Percentiles rank a stretch among this genome's conserved stretches.
These are phyloP conservation scores for Clytia hemisphaerica DNA, from an alignment of 30 jellyfish, hydroid and myxozoan species.

Conservation along the genomic window DNA sequence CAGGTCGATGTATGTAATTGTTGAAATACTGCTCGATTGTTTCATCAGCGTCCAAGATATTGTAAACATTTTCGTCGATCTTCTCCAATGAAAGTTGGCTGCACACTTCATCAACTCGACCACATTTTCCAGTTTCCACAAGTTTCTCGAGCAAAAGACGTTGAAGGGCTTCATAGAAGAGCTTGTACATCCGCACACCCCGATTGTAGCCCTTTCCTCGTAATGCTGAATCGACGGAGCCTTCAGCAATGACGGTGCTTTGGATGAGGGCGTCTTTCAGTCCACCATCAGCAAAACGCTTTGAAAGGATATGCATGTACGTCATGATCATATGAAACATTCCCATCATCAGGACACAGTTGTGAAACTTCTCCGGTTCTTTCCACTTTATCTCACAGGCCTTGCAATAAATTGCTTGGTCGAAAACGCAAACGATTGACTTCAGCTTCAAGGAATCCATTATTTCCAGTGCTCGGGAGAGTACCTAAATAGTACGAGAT, in stretches of 20 bases:
- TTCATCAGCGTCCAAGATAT: too few relatives aligned
- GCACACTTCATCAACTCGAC: too few relatives aligned
- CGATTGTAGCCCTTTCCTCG: slow-evolving; percentile 43
- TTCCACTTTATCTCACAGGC: slow-evolving; percentile 46
- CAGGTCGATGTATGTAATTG: too few relatives aligned
- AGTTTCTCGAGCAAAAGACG: slow-evolving; percentile 17
- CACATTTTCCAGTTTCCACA: too few relatives aligned
- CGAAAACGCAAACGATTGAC: slow-evolving; percentile 52
- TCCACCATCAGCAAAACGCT: slow-evolving; percentile 40
- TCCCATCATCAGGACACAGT: slow-evolving; percentile 41
- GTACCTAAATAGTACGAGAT: too few relatives aligned
- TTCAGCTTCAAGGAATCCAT: slow-evolving; percentile 23
- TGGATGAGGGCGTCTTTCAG: slow-evolving; percentile 32
- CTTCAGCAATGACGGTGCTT: slow-evolving; percentile 43
- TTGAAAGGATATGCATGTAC: slow-evolving; percentile 27
- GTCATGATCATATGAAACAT: slow-evolving; percentile 33
- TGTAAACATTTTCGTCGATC: too few relatives aligned
- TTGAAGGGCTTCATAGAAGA: slow-evolving; percentile 29
- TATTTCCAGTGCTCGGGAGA: slow-evolving; percentile 31
- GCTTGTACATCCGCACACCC: slow-evolving; percentile 38
- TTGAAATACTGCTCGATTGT: too few relatives aligned
- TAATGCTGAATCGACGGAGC: slow-evolving; percentile 45
- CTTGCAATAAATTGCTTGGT: slow-evolving; percentile 46
- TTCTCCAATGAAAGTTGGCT: too few relatives aligned
- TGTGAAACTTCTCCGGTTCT: slow-evolving; percentile 21